A percentile compares a stretch with the other conserved stretches of the same genome.
These are phyloP conservation scores for Cheilosia vulpina DNA, from an alignment of 2,888 invertebrate genomes.

Conservation along the genomic window DNA sequence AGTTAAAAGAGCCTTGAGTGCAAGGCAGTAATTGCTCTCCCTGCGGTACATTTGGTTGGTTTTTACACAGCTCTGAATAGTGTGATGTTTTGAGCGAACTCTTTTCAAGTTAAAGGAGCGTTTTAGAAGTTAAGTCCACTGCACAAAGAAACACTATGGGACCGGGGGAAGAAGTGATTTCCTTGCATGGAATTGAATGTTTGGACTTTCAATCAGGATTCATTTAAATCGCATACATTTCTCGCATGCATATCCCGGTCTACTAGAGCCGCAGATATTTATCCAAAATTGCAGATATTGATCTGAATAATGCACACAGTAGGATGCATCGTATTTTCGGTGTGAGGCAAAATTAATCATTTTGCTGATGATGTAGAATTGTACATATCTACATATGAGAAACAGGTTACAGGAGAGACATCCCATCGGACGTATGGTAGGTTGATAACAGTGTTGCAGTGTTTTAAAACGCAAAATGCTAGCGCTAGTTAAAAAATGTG, in stretches of 20 bases:
- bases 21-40: conserved; percentile 6
- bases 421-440: not conserved
- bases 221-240: conserved; percentile 56
- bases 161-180: too few relatives aligned
- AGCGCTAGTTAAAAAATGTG: too few relatives aligned
- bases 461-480: too few relatives aligned
- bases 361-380: conserved; percentile 6
- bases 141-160: too few relatives aligned
- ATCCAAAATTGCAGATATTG: conserved; percentile 21
- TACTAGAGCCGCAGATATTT: not conserved
- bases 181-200: too few relatives aligned
- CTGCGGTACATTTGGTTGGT: conserved; percentile 23
- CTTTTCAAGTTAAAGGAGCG: too few relatives aligned
- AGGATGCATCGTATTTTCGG: not conserved
- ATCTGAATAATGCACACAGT: conserved; percentile 33
- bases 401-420: conserved; percentile 2
- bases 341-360: conserved; percentile 27
- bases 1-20: not conserved
- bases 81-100: too few relatives aligned
- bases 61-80: conserved; percentile 1
- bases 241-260: not conserved
- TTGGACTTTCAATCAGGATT: conserved; percentile 17
- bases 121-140: too few relatives aligned
- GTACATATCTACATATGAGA: not conserved
- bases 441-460: too few relatives aligned